Evolutionary conservation across 1,140 invertebrate genomes (phyloP).

Genomic region (Rhopalosiphum padi): DNA sequence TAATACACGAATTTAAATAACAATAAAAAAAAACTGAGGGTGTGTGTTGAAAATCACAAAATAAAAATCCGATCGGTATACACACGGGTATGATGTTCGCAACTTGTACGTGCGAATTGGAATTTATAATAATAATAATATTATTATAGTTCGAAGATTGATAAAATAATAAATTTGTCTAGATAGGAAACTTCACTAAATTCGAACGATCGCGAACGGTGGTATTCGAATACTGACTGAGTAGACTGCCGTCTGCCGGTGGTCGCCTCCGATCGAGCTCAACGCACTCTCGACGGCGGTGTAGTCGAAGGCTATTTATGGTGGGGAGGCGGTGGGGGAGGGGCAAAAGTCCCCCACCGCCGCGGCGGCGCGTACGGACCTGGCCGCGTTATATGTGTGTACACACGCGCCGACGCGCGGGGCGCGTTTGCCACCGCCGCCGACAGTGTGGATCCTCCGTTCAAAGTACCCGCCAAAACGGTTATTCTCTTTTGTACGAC

Average conservation of each 20-base stretch:
- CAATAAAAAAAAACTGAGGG: neutral
- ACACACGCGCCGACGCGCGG: neutral
- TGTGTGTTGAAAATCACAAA: neutral
- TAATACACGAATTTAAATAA: neutral
- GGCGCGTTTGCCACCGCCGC: neutral
- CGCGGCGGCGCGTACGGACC: neutral
- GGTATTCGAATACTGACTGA: neutral
- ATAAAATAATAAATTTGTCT: slow-evolving; percentile 19
- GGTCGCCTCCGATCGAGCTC: slow-evolving; percentile 54
- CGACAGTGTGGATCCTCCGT: slow-evolving; percentile 39
- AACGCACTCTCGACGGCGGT: slow-evolving; percentile 48
- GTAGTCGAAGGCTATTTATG: neutral
- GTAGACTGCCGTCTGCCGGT: slow-evolving; percentile 32
- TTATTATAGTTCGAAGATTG: neutral
- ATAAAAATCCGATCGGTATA: neutral
- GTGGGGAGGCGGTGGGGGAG: neutral
- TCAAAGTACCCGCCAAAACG: slow-evolving; percentile 54
- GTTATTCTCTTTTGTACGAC: slow-evolving; percentile 53
- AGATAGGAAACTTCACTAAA: neutral
- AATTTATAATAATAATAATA: neutral
- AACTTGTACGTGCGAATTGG: neutral
- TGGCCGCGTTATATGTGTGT: neutral
- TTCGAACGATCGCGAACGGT: neutral
- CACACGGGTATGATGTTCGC: neutral
- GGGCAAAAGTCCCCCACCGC: slow-evolving; percentile 2